Percentiles rank a stretch among this genome's conserved stretches.
Evolutionary conservation across 2,113 vertebrate genomes (phyloP).

Genomic region (Odontesthes bonariensis): DNA sequence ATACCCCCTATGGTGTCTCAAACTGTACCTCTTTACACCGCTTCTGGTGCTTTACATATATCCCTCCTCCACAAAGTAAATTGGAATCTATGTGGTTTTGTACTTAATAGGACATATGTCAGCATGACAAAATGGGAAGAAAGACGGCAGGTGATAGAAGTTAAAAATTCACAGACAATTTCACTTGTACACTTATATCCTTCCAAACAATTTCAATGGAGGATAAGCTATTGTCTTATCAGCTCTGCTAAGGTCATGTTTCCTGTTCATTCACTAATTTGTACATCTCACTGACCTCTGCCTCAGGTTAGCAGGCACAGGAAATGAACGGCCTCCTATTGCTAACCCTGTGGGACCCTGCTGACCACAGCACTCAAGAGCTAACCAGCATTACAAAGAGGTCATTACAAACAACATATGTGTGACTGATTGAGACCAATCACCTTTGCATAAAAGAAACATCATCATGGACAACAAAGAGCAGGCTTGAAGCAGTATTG

Average conservation of each 20-base stretch:
- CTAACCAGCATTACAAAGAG: slow-evolving; percentile 67
- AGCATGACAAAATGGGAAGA: slow-evolving; percentile 19
- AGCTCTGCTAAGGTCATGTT: slow-evolving; percentile 63
- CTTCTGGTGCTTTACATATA: slow-evolving; percentile 28
- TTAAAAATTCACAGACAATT: slow-evolving; percentile 54
- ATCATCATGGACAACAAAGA: slow-evolving; percentile 51
- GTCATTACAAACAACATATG: slow-evolving; percentile 74
- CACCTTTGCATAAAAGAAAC: slow-evolving; percentile 54
- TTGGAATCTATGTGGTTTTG: slow-evolving; percentile 21
- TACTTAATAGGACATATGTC: slow-evolving; percentile 41
- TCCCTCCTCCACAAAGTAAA: slow-evolving; percentile 21
- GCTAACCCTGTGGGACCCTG: slow-evolving; percentile 71
- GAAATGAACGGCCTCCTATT: slow-evolving; percentile 69
- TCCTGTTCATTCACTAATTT: slow-evolving; percentile 79
- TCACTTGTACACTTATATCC: slow-evolving; percentile 59
- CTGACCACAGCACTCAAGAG: slow-evolving; percentile 73
- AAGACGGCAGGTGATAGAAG: slow-evolving; percentile 49
- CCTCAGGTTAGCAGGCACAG: slow-evolving; percentile 61
- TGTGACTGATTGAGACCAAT: slow-evolving; percentile 77
- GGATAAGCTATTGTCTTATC: slow-evolving; percentile 60
- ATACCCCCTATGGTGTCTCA: slow-evolving; percentile 48
- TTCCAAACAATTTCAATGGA: slow-evolving; percentile 53
- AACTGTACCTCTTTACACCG: slow-evolving; percentile 47
- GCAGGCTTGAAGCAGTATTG: slow-evolving; percentile 42
- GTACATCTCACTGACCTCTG: slow-evolving; percentile 67